Percentiles rank a stretch among this genome's conserved stretches.
Conservation (phyloP, 2,797 vertebrate species). For the Neoniphon sammara region DNA sequence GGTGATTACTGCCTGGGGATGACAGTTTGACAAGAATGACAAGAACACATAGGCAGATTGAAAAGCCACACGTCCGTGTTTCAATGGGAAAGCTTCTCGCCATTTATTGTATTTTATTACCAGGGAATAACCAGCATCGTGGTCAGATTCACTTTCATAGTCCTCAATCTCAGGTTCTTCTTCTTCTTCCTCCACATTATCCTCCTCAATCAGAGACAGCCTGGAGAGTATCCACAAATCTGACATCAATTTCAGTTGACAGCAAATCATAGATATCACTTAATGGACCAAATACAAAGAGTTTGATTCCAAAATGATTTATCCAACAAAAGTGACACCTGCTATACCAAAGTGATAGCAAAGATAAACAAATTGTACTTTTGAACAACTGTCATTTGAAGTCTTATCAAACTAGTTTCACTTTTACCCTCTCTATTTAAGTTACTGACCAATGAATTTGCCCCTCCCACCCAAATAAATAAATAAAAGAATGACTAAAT, state of each 20-base stretch:
- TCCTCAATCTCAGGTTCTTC: conserved; percentile 74
- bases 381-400: no score
- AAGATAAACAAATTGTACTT: background rate
- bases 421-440: background rate
- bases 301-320: background rate
- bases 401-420: background rate
- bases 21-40: no score
- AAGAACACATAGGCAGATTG: no score
- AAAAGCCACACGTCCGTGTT: no score
- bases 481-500: background rate
- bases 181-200: conserved; percentile 65
- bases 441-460: background rate
- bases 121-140: conserved; percentile 57
- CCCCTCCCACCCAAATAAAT: no score
- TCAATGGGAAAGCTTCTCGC: no score
- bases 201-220: conserved; percentile 80
- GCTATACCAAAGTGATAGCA: background rate
- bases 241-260: background rate
- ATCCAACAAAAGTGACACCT: background rate
- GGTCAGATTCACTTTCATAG: conserved; percentile 70
- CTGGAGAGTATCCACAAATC: conserved; percentile 60
- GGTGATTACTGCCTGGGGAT: no score
- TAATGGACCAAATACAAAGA: conserved; percentile 2
- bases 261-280: background rate
- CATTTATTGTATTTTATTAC: conserved; percentile 47